phyloP scores from a whole-genome alignment of 2,113 vertebrate species.

The Anas platyrhynchos region DNA sequence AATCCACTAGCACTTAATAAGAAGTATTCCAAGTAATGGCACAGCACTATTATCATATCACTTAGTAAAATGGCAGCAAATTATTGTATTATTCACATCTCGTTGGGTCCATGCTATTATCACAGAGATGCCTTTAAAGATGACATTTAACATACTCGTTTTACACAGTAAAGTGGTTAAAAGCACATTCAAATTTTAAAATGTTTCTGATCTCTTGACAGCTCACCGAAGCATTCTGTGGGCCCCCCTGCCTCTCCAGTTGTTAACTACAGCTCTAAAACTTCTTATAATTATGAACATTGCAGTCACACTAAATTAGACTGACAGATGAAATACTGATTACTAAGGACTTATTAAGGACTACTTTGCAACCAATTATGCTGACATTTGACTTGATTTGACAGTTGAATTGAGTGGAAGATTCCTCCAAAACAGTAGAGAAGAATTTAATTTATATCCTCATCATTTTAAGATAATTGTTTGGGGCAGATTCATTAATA shows the following conservation, averaged over 20 bases:
- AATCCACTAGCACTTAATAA: conserved; percentile 70
- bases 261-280: conserved; percentile 73
- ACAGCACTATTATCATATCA: conserved; percentile 72
- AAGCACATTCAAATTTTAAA: conserved; percentile 71
- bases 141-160: conserved; percentile 70
- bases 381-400: conserved; percentile 79
- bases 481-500: conserved; percentile 61
- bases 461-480: conserved; percentile 65
- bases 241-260: conserved; percentile 65
- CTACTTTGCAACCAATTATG: conserved; percentile 78
- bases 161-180: conserved; percentile 68
- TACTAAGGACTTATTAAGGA: conserved; percentile 77
- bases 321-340: conserved; percentile 77
- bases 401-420: conserved; percentile 72
- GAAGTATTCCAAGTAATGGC: conserved; percentile 72
- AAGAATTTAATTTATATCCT: conserved; percentile 67
- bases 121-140: conserved; percentile 65
- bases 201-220: conserved; percentile 71
- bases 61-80: conserved; percentile 72
- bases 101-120: conserved; percentile 62
- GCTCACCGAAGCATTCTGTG: conserved; percentile 56
- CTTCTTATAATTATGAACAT: conserved; percentile 74
- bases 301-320: conserved; percentile 76
- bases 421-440: conserved; percentile 67
- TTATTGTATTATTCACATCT: conserved; percentile 76